Percentiles rank a stretch among this genome's conserved stretches.
phyloP scores from a whole-genome alignment of 2,888 invertebrate species.

The Norana najaformis region DNA sequence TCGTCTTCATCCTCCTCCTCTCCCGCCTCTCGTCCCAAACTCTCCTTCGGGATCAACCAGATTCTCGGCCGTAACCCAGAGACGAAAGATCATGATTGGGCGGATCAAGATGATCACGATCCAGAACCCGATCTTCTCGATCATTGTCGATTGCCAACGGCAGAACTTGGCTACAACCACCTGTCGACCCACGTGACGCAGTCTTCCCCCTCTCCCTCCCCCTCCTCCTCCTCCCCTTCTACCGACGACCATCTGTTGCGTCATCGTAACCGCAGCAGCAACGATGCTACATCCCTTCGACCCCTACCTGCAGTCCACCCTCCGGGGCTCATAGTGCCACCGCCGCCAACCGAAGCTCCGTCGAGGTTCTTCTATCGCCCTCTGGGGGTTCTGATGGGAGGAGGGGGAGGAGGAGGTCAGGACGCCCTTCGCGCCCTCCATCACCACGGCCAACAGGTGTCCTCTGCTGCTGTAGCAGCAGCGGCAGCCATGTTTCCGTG shows the following conservation, averaged over 20 bases:
- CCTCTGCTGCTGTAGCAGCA: background rate
- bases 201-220: background rate
- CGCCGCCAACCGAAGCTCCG: background rate
- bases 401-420: background rate
- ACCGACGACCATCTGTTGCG: background rate
- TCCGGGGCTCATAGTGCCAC: background rate
- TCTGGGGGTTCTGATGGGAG: background rate
- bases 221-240: background rate
- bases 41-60: background rate
- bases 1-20: background rate
- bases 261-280: background rate
- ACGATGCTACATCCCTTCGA: background rate
- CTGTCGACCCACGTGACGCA: too few relatives aligned
- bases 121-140: background rate
- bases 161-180: background rate
- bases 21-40: background rate
- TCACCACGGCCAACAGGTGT: background rate
- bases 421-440: background rate
- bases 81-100: too few relatives aligned
- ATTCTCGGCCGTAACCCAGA: background rate
- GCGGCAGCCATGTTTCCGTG: slow-evolving; percentile 50
- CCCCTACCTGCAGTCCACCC: background rate
- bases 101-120: background rate
- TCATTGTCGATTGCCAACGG: background rate
- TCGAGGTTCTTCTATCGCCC: background rate